A percentile compares a stretch with the other conserved stretches of the same genome.
phyloP scores from a whole-genome alignment of 2,888 invertebrate species.

The Temnothorax ravouxi region DNA sequence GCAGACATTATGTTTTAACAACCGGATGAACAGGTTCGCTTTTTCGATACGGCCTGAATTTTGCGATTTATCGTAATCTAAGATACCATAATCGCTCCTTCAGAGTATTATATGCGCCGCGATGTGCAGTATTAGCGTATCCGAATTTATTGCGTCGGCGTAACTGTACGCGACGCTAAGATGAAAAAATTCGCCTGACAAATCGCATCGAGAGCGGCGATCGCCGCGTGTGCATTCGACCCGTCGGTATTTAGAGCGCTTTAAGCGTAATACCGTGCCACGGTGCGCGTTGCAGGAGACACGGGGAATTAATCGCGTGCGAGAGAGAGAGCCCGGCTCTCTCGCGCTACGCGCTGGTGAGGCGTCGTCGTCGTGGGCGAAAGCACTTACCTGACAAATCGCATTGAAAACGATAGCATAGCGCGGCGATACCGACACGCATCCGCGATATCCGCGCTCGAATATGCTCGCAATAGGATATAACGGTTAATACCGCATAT shows the following conservation, averaged over 20 bases:
- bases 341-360: neutral
- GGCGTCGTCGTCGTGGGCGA: slow-evolving; percentile 39
- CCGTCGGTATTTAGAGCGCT: slow-evolving; percentile 30
- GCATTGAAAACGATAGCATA: slow-evolving; percentile 40
- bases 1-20: neutral
- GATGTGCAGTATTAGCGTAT: slow-evolving; percentile 12
- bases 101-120: neutral
- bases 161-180: slow-evolving; percentile 23
- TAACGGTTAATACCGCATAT: slow-evolving; percentile 41
- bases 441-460: slow-evolving; percentile 16
- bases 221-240: neutral
- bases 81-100: slow-evolving; percentile 18
- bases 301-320: slow-evolving; percentile 35
- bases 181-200: slow-evolving; percentile 8
- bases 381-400: slow-evolving; percentile 43
- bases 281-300: neutral
- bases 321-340: neutral
- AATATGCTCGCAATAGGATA: slow-evolving; percentile 20
- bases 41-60: slow-evolving; percentile 20
- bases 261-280: slow-evolving; percentile 31
- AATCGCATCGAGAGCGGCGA: slow-evolving; percentile 26
- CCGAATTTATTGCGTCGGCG: slow-evolving; percentile 29
- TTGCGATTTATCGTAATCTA: slow-evolving; percentile 10
- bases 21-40: slow-evolving; percentile 39
- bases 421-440: slow-evolving; percentile 21